Evolutionary conservation across 2,797 vertebrate species (phyloP).

Genomic region (Sebastiscus albofasciatus): DNA sequence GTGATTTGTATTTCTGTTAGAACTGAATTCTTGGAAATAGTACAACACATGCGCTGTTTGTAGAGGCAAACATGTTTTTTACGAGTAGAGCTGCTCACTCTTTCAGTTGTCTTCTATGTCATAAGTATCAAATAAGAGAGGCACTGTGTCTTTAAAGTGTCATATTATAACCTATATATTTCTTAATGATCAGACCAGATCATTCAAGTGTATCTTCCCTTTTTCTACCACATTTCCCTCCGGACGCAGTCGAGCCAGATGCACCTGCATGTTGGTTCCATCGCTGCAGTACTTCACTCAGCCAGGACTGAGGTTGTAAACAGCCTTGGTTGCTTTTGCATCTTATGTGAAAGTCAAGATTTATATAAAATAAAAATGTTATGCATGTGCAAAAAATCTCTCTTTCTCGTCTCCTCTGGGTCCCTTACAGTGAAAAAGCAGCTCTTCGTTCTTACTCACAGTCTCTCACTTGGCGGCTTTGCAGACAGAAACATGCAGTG

Average conservation of each 20-base stretch:
- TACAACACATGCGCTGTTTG: background rate
- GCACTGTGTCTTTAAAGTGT: background rate
- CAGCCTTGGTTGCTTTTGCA: background rate
- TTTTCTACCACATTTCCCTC: background rate
- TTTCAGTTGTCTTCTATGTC: background rate
- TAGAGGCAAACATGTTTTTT: background rate
- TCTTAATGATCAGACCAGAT: background rate
- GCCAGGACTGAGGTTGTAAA: background rate
- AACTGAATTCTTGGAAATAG: constrained; percentile 20
- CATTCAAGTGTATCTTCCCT: background rate
- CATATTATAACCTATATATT: background rate
- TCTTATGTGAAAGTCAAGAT: background rate
- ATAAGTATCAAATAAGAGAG: too few relatives aligned
- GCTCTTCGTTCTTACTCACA: constrained; percentile 44
- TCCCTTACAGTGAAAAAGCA: constrained; percentile 5
- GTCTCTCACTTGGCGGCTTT: constrained; percentile 47
- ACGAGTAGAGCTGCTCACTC: background rate
- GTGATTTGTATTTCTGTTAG: constrained; percentile 19
- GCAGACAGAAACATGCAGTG: constrained; percentile 28
- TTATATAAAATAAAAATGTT: background rate
- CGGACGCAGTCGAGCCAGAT: background rate
- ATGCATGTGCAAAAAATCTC: background rate
- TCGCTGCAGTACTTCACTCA: background rate
- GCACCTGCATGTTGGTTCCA: background rate
- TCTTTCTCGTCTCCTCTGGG: constrained; percentile 3